These are phyloP conservation scores for Pseudanteris insignis DNA, from an alignment of 2,888 invertebrate genomes.

Conservation along the genomic window DNA sequence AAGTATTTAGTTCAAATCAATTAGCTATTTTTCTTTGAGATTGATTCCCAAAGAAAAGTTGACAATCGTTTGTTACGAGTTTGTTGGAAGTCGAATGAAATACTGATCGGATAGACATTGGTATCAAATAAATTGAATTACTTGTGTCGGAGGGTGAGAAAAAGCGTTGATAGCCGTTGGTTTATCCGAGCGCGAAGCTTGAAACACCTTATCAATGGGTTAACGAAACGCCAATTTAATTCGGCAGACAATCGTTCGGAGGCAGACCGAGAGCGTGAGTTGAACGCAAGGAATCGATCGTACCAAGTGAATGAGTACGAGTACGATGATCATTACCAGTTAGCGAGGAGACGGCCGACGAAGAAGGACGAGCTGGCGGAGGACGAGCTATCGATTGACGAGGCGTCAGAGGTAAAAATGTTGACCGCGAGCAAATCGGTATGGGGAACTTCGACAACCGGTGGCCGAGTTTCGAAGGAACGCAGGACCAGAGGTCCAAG, in stretches of 20 bases:
- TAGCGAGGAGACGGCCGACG: slow-evolving; percentile 55
- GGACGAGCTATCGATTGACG: slow-evolving; percentile 74
- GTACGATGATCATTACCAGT: slow-evolving; percentile 55
- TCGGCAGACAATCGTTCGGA: no score
- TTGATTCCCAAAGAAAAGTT: no score
- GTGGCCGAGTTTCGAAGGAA: slow-evolving; percentile 71
- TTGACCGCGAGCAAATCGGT: slow-evolving; percentile 68
- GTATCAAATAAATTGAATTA: no score
- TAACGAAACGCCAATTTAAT: slow-evolving; percentile 3
- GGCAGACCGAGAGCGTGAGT: slow-evolving; percentile 60
- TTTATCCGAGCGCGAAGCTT: no score
- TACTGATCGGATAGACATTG: no score
- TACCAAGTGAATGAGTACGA: slow-evolving; percentile 57
- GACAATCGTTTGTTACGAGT: no score
- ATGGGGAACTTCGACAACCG: slow-evolving; percentile 72
- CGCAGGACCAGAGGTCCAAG: slow-evolving; percentile 67
- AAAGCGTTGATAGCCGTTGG: no score
- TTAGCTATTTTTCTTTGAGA: no score
- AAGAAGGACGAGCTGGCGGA: slow-evolving; percentile 81
- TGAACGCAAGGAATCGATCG: slow-evolving; percentile 58
- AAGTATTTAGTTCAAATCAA: no score
- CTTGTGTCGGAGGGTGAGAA: no score
- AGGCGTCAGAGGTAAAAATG: slow-evolving; percentile 65
- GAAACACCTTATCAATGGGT: slow-evolving; percentile 3
- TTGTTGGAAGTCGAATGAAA: no score